Percentiles rank a stretch among this genome's conserved stretches.
Evolutionary conservation across 2,888 invertebrate genomes (phyloP).

Genomic region (Taphrorychus bicolor): DNA sequence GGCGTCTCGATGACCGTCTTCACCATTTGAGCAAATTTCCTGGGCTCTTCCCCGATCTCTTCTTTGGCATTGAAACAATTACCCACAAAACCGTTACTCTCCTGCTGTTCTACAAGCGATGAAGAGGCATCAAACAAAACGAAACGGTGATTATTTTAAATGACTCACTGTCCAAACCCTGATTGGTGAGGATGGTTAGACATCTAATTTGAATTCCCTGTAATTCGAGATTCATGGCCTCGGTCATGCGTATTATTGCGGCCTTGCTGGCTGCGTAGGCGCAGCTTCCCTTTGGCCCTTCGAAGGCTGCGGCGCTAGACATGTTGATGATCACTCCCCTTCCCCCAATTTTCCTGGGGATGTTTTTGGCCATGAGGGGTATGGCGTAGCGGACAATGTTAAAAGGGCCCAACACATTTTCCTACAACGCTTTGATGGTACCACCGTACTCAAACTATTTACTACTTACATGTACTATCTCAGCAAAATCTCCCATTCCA

Average conservation of each 20-base stretch:
- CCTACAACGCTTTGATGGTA: too few species aligned
- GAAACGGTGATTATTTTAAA: neutral
- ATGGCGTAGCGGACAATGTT: slow-evolving; percentile 20
- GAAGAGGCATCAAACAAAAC: too few species aligned
- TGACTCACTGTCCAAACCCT: neutral
- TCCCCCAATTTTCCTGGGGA: slow-evolving; percentile 24
- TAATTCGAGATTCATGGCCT: slow-evolving; percentile 18
- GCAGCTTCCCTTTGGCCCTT: slow-evolving; percentile 6
- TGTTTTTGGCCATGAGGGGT: slow-evolving; percentile 22
- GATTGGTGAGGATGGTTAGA: slow-evolving; percentile 22
- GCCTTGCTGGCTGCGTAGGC: slow-evolving; percentile 35
- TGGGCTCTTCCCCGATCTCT: slow-evolving; percentile 10
- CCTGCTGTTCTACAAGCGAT: neutral
- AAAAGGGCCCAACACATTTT: slow-evolving; percentile 13
- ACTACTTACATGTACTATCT: slow-evolving; percentile 23
- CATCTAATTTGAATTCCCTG: slow-evolving; percentile 24
- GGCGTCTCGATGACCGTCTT: slow-evolving; percentile 20
- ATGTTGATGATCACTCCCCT: slow-evolving; percentile 36
- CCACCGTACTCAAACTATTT: too few species aligned
- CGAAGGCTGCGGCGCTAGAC: slow-evolving; percentile 16
- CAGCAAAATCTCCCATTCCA: slow-evolving; percentile 15
- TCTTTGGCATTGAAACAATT: neutral
- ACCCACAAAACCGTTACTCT: neutral
- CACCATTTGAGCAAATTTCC: slow-evolving; percentile 26
- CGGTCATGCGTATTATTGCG: slow-evolving; percentile 28